Evolutionary conservation across 2,888 invertebrate genomes (phyloP).

Genomic region (Argyresthia albistria): DNA sequence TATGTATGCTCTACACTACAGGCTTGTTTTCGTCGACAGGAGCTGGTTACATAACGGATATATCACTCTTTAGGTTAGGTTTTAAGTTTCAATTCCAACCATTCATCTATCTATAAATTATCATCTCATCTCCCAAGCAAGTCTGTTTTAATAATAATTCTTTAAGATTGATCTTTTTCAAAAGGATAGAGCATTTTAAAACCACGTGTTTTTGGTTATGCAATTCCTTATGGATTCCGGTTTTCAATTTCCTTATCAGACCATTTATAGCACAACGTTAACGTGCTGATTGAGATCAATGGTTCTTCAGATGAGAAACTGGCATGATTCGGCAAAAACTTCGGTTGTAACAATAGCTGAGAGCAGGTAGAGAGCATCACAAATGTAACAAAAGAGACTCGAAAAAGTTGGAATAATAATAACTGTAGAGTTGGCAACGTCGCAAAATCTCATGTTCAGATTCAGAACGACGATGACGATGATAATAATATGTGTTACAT

Average conservation of each 20-base stretch:
- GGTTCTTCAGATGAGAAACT: background rate
- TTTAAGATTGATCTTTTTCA: too few species aligned
- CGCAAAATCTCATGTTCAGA: slow-evolving; percentile 11
- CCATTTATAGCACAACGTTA: too few species aligned
- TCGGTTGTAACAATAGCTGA: slow-evolving; percentile 12
- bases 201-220: too few species aligned
- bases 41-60: slow-evolving; percentile 34
- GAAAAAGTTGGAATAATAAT: slow-evolving; percentile 14
- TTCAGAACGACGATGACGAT: too few species aligned
- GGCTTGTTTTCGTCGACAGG: slow-evolving; percentile 29
- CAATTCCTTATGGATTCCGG: too few species aligned
- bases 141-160: too few species aligned
- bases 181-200: too few species aligned
- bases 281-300: background rate
- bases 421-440: slow-evolving; percentile 30
- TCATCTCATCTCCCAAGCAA: too few species aligned
- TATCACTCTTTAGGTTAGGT: slow-evolving; percentile 28
- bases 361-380: slow-evolving; percentile 16
- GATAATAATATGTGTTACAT: too few species aligned
- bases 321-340: background rate
- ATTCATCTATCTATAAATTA: too few species aligned
- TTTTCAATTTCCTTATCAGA: too few species aligned
- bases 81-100: slow-evolving; percentile 17
- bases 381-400: slow-evolving; percentile 17
- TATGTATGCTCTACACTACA: slow-evolving; percentile 32